Evolutionary conservation across 2,113 vertebrate species (phyloP).

Genomic region (Pica pica): DNA sequence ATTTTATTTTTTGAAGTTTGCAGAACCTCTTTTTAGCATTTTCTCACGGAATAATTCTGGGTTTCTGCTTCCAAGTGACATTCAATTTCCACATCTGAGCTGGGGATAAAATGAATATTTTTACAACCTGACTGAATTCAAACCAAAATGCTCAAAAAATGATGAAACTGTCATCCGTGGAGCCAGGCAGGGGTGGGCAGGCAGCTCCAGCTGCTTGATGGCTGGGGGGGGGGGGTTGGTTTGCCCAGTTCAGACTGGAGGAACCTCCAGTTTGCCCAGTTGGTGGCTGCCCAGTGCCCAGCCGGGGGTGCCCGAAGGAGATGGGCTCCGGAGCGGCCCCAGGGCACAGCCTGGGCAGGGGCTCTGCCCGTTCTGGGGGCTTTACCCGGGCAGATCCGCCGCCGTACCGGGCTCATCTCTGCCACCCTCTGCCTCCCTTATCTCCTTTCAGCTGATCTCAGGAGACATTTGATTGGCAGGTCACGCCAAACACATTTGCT

Average conservation of each 20-base stretch:
- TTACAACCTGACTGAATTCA: conserved; percentile 53
- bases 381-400: background rate
- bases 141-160: conserved; percentile 23
- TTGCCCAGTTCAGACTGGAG: background rate
- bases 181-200: conserved; percentile 22
- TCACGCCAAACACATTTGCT: background rate
- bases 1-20: conserved; percentile 19
- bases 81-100: conserved; percentile 32
- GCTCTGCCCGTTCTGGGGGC: background rate
- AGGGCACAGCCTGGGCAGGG: background rate
- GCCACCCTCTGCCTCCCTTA: background rate
- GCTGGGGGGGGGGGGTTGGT: background rate
- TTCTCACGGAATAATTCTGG: conserved; percentile 29
- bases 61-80: conserved; percentile 37
- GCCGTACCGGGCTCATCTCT: background rate
- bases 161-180: background rate
- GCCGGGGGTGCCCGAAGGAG: rapidly evolving
- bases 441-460: background rate
- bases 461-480: background rate
- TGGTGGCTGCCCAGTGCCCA: background rate
- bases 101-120: conserved; percentile 52
- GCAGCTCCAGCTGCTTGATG: background rate
- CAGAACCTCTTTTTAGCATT: conserved; percentile 35
- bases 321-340: background rate
- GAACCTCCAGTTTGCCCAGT: background rate